Evolutionary conservation across 2,888 invertebrate genomes (phyloP).

Genomic region (Asteroscopus sphinx): DNA sequence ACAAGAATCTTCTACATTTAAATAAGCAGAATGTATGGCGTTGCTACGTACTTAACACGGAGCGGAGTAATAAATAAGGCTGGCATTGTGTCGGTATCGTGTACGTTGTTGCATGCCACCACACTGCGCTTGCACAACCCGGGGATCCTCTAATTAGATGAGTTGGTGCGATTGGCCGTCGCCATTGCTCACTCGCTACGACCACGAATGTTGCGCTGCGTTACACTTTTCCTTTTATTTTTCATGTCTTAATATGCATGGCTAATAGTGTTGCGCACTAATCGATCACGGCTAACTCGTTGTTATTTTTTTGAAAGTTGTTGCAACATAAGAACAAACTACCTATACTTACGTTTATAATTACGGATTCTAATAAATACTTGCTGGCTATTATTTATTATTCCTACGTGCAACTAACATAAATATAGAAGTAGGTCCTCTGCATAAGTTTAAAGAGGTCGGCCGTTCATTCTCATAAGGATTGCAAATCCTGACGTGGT

Average conservation of each 20-base stretch:
- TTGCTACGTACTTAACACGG: constrained; percentile 55
- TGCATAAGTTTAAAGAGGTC: constrained; percentile 38
- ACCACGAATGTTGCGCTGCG: constrained; percentile 66
- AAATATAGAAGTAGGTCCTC: constrained; percentile 18
- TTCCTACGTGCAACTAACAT: constrained; percentile 21
- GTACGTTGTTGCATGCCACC: constrained; percentile 55
- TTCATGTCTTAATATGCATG: constrained; percentile 53
- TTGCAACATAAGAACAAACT: constrained; percentile 35
- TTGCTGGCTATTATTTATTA: constrained; percentile 20
- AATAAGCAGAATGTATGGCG: constrained; percentile 49
- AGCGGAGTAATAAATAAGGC: constrained; percentile 60
- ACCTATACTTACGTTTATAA: constrained; percentile 7
- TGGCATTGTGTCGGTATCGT: constrained; percentile 42
- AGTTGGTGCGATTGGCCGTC: constrained; percentile 71
- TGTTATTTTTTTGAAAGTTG: constrained; percentile 49
- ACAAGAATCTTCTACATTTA: constrained; percentile 41
- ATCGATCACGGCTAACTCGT: constrained; percentile 51
- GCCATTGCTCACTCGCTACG: constrained; percentile 64
- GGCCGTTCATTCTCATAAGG: constrained; percentile 43
- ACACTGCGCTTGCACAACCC: constrained; percentile 60
- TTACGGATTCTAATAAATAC: constrained; percentile 37
- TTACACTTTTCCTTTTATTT: constrained; percentile 60
- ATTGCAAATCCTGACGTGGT: constrained; percentile 27
- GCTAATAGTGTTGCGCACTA: constrained; percentile 49
- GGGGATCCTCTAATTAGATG: constrained; percentile 77